These are phyloP conservation scores for Pionites leucogaster DNA, from an alignment of 2,113 vertebrate genomes.

Conservation along the genomic window DNA sequence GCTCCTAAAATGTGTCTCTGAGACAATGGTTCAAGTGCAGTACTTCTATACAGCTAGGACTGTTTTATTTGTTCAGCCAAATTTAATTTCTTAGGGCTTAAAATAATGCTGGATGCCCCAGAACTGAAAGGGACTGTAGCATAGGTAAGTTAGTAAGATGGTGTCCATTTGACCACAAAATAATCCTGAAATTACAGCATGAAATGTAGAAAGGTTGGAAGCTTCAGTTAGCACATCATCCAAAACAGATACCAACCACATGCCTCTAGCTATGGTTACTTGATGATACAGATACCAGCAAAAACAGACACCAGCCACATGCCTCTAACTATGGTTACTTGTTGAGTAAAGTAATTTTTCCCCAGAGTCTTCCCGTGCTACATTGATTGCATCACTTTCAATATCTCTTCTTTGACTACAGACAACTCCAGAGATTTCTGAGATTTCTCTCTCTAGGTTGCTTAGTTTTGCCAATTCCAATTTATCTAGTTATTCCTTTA, in stretches of 20 bases:
- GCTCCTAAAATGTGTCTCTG: neutral
- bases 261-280: neutral
- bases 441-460: constrained; percentile 70
- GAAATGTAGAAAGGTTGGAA: neutral
- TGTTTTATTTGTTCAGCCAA: neutral
- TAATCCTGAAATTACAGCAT: neutral
- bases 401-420: constrained; percentile 75
- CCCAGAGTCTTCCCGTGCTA: constrained; percentile 11
- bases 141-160: neutral
- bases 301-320: constrained; percentile 6
- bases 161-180: neutral
- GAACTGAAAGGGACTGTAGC: neutral
- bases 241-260: constrained; percentile 13
- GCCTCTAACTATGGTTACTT: constrained; percentile 5
- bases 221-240: neutral
- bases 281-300: constrained; percentile 30
- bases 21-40: neutral
- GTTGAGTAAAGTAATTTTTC: constrained; percentile 66
- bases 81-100: neutral
- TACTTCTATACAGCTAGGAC: neutral
- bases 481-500: constrained; percentile 75
- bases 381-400: constrained; percentile 73
- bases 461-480: constrained; percentile 79
- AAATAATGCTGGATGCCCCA: neutral
- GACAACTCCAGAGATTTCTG: constrained; percentile 61